Conservation (phyloP, 64 coral and sea anemone genomes). For the Stichodactyla mertensii region DNA sequence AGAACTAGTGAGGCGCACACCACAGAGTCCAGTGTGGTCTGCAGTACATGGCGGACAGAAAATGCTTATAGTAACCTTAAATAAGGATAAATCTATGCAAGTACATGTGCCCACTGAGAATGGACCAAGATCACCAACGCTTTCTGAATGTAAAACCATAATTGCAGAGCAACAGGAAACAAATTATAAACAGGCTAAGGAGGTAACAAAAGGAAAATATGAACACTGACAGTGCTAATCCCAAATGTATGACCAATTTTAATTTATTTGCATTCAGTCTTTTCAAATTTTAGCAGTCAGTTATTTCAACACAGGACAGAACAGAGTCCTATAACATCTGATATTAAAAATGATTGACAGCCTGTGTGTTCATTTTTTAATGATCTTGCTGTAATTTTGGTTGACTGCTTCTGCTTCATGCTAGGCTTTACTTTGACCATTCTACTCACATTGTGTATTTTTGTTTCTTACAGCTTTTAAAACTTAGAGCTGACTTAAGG, state of each 20-base stretch:
- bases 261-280: background rate
- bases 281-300: no score
- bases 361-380: no score
- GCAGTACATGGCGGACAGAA: constrained; percentile 26
- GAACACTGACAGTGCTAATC: no score
- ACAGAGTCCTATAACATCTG: no score
- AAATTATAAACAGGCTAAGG: constrained; percentile 70
- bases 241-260: background rate
- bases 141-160: constrained; percentile 87
- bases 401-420: background rate
- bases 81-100: constrained; percentile 64
- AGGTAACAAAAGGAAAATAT: constrained; percentile 29
- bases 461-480: constrained; percentile 39
- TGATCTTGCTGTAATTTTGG: no score
- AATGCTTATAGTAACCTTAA: constrained; percentile 59
- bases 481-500: constrained; percentile 61
- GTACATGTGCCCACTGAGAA: constrained; percentile 73
- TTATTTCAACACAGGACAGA: no score
- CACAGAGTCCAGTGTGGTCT: constrained; percentile 19
- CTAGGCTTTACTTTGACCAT: background rate
- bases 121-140: constrained; percentile 74
- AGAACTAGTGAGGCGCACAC: constrained; percentile 2
- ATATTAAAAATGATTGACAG: no score
- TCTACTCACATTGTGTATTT: background rate
- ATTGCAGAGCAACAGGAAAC: constrained; percentile 85